Conservation (phyloP, 2,888 invertebrate genomes). For the Thelaira solivaga region DNA sequence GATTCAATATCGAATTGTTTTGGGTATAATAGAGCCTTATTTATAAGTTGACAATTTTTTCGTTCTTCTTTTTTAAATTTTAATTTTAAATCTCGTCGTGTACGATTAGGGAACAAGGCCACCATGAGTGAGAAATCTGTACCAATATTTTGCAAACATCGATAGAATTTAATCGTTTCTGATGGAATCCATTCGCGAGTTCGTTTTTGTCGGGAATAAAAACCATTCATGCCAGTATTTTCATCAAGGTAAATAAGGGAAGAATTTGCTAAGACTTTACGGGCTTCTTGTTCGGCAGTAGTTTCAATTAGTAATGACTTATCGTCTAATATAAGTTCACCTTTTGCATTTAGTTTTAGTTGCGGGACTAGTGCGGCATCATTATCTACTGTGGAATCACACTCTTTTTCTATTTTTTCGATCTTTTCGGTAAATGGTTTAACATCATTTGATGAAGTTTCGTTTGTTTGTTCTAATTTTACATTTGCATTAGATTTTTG, state of each 20-base stretch:
- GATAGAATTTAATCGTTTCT: slow-evolving; percentile 94
- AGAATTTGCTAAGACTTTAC: slow-evolving; percentile 82
- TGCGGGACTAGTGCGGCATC: slow-evolving; percentile 84
- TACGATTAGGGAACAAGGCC: slow-evolving; percentile 87
- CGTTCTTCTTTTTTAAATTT: slow-evolving; percentile 96
- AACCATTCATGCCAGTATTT: slow-evolving; percentile 78
- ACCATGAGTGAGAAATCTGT: slow-evolving; percentile 96
- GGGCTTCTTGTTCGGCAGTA: slow-evolving; percentile 80
- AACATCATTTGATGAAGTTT: slow-evolving; percentile 40
- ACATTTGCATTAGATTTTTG: slow-evolving; percentile 66
- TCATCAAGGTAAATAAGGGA: slow-evolving; percentile 83
- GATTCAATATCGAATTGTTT: slow-evolving; percentile 83
- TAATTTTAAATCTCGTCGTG: slow-evolving; percentile 88
- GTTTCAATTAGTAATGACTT: slow-evolving; percentile 86
- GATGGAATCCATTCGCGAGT: slow-evolving; percentile 85
- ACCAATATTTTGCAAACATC: slow-evolving; percentile 91
- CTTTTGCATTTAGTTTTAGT: slow-evolving; percentile 90
- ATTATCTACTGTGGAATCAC: slow-evolving; percentile 66
- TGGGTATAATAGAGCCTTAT: slow-evolving; percentile 85
- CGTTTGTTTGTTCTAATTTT: slow-evolving; percentile 33
- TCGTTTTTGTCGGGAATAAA: slow-evolving; percentile 83
- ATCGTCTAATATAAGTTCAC: slow-evolving; percentile 90
- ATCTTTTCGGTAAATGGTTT: slow-evolving; percentile 50
- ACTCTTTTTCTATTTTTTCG: slow-evolving; percentile 61
- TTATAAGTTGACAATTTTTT: slow-evolving; percentile 84